A percentile compares a stretch with the other conserved stretches of the same genome.
These are phyloP conservation scores for Cordylochernes scorpioides DNA, from an alignment of 2,888 invertebrate species.

Conservation along the genomic window DNA sequence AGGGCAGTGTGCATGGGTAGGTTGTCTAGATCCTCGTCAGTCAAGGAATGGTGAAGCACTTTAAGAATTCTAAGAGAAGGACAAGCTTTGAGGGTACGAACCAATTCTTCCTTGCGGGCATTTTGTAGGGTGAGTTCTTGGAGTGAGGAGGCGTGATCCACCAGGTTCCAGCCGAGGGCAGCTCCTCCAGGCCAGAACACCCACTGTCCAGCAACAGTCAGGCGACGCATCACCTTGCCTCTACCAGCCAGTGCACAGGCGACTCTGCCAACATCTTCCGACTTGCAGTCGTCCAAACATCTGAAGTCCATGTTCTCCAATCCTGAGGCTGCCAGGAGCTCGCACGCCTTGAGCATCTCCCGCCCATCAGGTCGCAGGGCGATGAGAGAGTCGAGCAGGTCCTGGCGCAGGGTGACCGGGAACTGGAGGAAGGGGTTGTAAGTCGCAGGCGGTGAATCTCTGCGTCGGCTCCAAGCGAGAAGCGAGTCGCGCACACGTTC, in stretches of 20 bases:
- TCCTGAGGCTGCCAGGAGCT: constrained; percentile 10
- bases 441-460: constrained; percentile 4
- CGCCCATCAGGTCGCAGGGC: constrained; percentile 8
- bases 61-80: constrained; percentile 10
- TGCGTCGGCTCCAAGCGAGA: constrained; percentile 8
- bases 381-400: constrained; percentile 11
- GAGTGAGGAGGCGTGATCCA: constrained; percentile 9
- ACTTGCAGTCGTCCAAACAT: constrained; percentile 11
- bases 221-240: constrained; percentile 8
- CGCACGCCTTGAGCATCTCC: constrained; percentile 9
- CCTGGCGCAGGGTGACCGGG: constrained; percentile 12
- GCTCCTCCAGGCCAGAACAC: constrained; percentile 5
- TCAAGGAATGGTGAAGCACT: constrained; percentile 14
- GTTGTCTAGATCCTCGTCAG: constrained; percentile 9
- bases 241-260: constrained; percentile 5
- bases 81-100: constrained; percentile 11
- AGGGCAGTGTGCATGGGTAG: constrained; percentile 4
- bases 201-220: constrained; percentile 12
- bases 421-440: constrained; percentile 10
- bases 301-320: constrained; percentile 11
- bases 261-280: constrained; percentile 6
- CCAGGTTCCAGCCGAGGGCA: constrained; percentile 5
- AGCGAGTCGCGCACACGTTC: constrained; percentile 7
- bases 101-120: constrained; percentile 7
- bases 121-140: constrained; percentile 12